phyloP scores from a whole-genome alignment of 2,797 vertebrate species.

The Ptychobarbus kaznakovi region DNA sequence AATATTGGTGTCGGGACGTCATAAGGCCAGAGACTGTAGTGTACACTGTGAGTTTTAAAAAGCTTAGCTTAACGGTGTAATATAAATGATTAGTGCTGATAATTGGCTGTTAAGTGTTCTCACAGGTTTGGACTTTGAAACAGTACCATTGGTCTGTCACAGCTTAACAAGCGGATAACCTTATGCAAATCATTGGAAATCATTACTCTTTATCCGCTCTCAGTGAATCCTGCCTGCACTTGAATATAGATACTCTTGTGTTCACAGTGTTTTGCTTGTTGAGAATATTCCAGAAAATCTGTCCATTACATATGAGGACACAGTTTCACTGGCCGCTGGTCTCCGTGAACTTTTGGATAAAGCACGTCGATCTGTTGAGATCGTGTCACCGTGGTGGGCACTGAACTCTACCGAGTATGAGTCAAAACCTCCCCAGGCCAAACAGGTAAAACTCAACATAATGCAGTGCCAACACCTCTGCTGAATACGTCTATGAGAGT shows the following conservation, averaged over 20 bases:
- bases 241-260: constrained; percentile 25
- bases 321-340: constrained; percentile 85
- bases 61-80: neutral
- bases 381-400: constrained; percentile 92
- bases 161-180: neutral
- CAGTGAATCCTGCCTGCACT: neutral
- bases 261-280: constrained; percentile 88
- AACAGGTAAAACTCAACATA: constrained; percentile 78
- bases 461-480: neutral
- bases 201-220: neutral
- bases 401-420: constrained; percentile 80
- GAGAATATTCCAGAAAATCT: constrained; percentile 96
- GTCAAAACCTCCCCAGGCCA: constrained; percentile 85
- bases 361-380: constrained; percentile 88
- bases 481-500: neutral
- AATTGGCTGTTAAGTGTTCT: neutral
- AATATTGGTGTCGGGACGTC: neutral
- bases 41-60: neutral
- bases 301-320: constrained; percentile 84
- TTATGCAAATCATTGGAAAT: neutral
- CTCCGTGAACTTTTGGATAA: constrained; percentile 87
- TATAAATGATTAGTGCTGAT: neutral
- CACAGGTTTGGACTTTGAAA: neutral
- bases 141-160: neutral
- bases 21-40: neutral